phyloP scores from a whole-genome alignment of 2,113 vertebrate species.

The Hydrolagus affinis region DNA sequence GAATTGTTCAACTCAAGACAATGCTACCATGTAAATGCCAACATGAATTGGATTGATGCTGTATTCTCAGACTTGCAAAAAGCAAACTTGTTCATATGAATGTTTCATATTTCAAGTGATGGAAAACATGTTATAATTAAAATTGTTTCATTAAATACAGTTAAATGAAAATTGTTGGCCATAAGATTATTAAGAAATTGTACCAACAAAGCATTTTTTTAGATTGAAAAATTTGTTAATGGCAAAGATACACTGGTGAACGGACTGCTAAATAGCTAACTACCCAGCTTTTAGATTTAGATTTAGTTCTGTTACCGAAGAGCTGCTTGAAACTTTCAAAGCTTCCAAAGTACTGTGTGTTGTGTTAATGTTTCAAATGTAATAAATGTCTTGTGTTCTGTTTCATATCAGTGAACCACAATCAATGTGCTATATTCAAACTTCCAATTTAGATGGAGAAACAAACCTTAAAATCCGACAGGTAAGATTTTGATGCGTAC shows the following conservation, averaged over 20 bases:
- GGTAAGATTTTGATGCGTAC: slow-evolving; percentile 52
- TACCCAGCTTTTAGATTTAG: neutral
- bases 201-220: neutral
- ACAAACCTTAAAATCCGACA: slow-evolving; percentile 98
- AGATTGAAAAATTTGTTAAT: slow-evolving; percentile 6
- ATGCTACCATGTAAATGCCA: neutral
- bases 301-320: slow-evolving; percentile 4
- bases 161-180: neutral
- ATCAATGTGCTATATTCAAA: slow-evolving; percentile 98
- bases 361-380: slow-evolving; percentile 16
- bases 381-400: slow-evolving; percentile 34
- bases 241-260: neutral
- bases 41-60: neutral
- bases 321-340: slow-evolving; percentile 9
- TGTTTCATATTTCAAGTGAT: neutral
- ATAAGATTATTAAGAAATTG: neutral
- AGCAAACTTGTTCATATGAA: neutral
- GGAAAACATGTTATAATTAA: neutral
- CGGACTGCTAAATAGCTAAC: neutral
- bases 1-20: neutral
- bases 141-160: neutral
- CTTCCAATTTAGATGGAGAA: slow-evolving; percentile 94
- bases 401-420: slow-evolving; percentile 80
- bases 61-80: neutral
- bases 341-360: slow-evolving; percentile 36